phyloP scores from a whole-genome alignment of 2,113 vertebrate species.

The Anguilla rostrata region DNA sequence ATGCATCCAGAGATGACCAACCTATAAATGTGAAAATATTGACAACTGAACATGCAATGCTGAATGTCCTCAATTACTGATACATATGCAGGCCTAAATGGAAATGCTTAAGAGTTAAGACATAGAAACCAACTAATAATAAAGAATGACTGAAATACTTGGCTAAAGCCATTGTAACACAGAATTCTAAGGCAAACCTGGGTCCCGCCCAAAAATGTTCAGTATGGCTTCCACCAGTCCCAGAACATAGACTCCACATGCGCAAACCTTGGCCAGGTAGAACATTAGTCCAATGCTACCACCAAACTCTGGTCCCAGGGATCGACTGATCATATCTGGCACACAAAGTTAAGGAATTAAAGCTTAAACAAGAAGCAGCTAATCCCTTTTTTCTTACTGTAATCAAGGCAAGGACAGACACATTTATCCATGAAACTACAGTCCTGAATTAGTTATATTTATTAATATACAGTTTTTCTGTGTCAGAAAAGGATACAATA shows the following conservation, averaged over 20 bases:
- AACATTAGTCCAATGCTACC: conserved; percentile 94
- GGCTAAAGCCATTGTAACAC: background rate
- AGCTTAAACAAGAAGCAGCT: background rate
- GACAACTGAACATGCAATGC: too few species aligned
- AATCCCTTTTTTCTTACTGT: background rate
- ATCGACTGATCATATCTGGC: conserved; percentile 89
- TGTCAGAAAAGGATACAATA: conserved; percentile 86
- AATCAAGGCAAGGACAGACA: background rate
- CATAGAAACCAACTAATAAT: too few species aligned
- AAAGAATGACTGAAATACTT: background rate
- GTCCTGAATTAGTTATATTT: too few species aligned
- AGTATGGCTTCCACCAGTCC: conserved; percentile 86
- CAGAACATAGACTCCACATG: conserved; percentile 85
- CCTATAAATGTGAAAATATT: too few species aligned
- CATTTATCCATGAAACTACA: background rate
- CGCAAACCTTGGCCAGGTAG: conserved; percentile 86
- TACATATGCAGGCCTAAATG: too few species aligned
- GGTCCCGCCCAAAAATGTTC: conserved; percentile 72
- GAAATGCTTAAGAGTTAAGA: too few species aligned
- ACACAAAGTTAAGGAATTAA: conserved; percentile 43
- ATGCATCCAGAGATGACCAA: too few species aligned
- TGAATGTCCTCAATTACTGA: background rate
- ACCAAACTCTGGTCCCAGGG: conserved; percentile 87
- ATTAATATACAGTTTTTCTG: background rate
- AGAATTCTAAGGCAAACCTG: conserved; percentile 54